A percentile compares a stretch with the other conserved stretches of the same genome.
Conservation (phyloP, 2,113 vertebrate species). For the Osmerus mordax region DNA sequence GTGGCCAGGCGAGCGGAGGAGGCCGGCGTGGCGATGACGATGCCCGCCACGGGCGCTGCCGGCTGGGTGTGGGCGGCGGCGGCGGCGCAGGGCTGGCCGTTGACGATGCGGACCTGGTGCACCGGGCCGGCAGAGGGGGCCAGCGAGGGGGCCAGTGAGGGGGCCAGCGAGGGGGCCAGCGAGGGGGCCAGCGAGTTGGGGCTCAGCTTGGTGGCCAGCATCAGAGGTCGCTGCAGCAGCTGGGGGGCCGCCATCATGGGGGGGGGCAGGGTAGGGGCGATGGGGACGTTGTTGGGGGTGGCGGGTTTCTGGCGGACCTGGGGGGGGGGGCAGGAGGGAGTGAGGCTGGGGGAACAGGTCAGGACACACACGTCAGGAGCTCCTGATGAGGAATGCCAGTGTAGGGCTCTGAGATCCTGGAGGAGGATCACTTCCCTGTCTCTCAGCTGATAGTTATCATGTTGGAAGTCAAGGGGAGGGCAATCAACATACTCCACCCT, state of each 20-base stretch:
- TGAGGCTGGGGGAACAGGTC: conserved; percentile 27
- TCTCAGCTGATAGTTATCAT: no score
- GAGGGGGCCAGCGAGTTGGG: conserved; percentile 62
- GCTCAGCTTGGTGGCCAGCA: conserved; percentile 91
- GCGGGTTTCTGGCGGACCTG: conserved; percentile 92
- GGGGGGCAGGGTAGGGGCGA: conserved; percentile 93
- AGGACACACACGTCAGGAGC: conserved; percentile 1
- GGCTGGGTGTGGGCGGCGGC: conserved; percentile 70
- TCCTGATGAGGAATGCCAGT: conserved; percentile 25
- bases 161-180: conserved; percentile 82
- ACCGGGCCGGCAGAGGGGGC: conserved; percentile 88
- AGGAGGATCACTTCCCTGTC: neutral
- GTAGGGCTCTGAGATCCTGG: conserved; percentile 31
- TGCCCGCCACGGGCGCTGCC: conserved; percentile 80
- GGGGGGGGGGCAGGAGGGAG: neutral
- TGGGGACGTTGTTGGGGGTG: conserved; percentile 86
- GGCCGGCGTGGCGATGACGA: conserved; percentile 85
- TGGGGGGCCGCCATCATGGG: conserved; percentile 97
- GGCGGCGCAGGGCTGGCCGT: conserved; percentile 85
- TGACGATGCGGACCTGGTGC: conserved; percentile 94
- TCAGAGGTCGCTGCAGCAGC: conserved; percentile 91
- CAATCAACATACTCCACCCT: no score
- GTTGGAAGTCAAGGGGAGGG: neutral
- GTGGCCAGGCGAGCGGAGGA: conserved; percentile 79
- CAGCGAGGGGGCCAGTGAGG: conserved; percentile 62